Evolutionary conservation across 2,888 invertebrate genomes (phyloP).

Genomic region (Lasioglossum morio): DNA sequence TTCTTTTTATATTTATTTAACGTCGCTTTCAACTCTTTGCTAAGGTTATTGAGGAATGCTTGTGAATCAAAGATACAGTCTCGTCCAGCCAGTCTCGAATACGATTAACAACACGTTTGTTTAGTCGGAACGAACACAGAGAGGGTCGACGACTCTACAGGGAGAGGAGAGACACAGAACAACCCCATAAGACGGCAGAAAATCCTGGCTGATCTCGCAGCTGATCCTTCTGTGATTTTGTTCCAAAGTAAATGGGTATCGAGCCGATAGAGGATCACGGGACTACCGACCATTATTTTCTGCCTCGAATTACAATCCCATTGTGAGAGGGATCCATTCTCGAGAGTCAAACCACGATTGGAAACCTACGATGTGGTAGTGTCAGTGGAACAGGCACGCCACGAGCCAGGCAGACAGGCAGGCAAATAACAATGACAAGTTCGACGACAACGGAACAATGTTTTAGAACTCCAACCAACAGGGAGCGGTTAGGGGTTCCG

Average conservation of each 20-base stretch:
- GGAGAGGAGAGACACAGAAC: conserved; percentile 41
- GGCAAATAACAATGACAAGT: conserved; percentile 29
- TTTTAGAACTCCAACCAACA: conserved; percentile 31
- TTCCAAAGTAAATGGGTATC: neutral
- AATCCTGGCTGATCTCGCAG: neutral
- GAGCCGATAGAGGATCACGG: neutral
- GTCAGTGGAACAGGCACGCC: conserved; percentile 56
- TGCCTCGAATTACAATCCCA: conserved; percentile 9
- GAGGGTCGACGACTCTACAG: conserved; percentile 42
- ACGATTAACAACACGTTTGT: conserved; percentile 29
- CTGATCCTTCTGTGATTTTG: neutral
- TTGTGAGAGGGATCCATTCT: conserved; percentile 22
- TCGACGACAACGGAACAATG: conserved; percentile 9
- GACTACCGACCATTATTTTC: neutral
- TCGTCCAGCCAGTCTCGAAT: conserved; percentile 16
- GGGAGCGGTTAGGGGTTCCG: conserved; percentile 37
- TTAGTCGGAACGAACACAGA: conserved; percentile 48
- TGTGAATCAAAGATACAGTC: conserved; percentile 3
- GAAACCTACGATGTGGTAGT: conserved; percentile 19
- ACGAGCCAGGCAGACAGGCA: conserved; percentile 50
- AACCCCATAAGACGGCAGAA: conserved; percentile 21
- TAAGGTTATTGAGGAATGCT: conserved; percentile 2
- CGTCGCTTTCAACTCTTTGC: no score
- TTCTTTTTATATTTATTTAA: no score
- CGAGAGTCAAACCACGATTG: conserved; percentile 21